A percentile compares a stretch with the other conserved stretches of the same genome.
phyloP scores from a whole-genome alignment of 2,888 invertebrate species.

The Mimachlamys varia region DNA sequence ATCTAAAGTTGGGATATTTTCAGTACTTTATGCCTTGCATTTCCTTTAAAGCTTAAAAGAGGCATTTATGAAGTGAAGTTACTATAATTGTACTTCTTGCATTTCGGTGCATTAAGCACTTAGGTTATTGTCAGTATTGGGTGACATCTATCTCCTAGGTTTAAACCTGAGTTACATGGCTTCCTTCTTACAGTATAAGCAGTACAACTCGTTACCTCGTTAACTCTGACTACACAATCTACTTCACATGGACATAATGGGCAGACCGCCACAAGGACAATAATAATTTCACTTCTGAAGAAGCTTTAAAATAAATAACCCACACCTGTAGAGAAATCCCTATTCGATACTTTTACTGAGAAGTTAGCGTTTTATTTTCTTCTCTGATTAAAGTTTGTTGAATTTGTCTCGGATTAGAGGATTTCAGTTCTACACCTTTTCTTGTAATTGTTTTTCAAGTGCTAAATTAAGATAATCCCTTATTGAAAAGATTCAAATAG shows the following conservation, averaged over 20 bases:
- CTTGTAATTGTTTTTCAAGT: constrained; percentile 23
- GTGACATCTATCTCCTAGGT: not conserved
- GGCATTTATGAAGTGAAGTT: no score
- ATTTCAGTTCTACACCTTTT: constrained; percentile 23
- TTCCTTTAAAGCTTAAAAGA: no score
- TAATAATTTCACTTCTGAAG: constrained; percentile 1
- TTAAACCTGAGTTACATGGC: not conserved
- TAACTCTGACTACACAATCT: constrained; percentile 28
- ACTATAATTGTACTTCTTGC: not conserved
- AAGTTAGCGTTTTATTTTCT: not conserved
- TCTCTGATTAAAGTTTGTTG: constrained; percentile 28
- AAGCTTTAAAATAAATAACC: constrained; percentile 1
- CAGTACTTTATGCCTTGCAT: no score
- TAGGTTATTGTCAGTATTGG: not conserved
- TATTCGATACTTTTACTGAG: not conserved
- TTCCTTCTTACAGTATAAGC: not conserved
- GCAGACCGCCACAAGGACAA: not conserved
- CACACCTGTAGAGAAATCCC: constrained; percentile 27
- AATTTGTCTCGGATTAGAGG: not conserved
- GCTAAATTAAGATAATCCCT: constrained; percentile 12
- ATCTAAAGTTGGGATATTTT: no score
- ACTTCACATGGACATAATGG: not conserved
- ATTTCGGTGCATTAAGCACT: not conserved
- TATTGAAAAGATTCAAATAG: constrained; percentile 20
- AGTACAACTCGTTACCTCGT: constrained; percentile 10